Base-by-base conservation (phyloP, 2,888 invertebrate genomes). In the Sesamia inferens region DNA sequence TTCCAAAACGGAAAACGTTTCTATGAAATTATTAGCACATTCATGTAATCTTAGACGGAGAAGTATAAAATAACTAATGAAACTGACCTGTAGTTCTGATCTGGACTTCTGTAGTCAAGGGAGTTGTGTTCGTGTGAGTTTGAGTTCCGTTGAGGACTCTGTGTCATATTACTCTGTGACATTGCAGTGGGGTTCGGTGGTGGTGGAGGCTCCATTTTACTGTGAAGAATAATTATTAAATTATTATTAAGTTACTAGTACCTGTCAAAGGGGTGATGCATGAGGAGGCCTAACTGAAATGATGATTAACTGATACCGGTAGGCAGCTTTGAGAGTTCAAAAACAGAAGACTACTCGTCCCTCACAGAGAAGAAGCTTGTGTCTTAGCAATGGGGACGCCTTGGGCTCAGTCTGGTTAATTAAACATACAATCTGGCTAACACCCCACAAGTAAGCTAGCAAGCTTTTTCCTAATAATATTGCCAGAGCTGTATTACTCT, bases 81-180 rank as follows among this genome's bases (percentile, higher is more conserved):
- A 24, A 80, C 72, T 84, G 81, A 94, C 95, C 94, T 94, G 87
- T 95, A 95, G 61, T 90, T 93, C 74, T 84, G 93, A 7, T 95
- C 95, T 3, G 93, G 88, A 64, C 88, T 89, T 78, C 95, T 91
- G 86, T 95, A 95, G 64, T 95, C 96, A 4, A 96, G 90, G 0
- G 96, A 95, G 88, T 91, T 94, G 88, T 95, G 95, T 76, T 95
- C 95, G 87, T 94, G 95, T 2, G 95, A 94, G 88, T 93, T 95
- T 62, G 95, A 95, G 83, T 94, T 94, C 51, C 96, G 88, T 73
- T 95, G 96, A 42, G 96, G 94, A 78, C 93, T 95, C 79, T 93
- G 94, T 39, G 93, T 90, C 19, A 86, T 79, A 42, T 83, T 87
- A 67, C 87, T 86, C 70, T 86, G 86, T 13, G 93, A 91, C 94